Percentiles rank a stretch among this genome's conserved stretches.
phyloP scores from a whole-genome alignment of 2,888 invertebrate species.

The Ophioninae sp. region DNA sequence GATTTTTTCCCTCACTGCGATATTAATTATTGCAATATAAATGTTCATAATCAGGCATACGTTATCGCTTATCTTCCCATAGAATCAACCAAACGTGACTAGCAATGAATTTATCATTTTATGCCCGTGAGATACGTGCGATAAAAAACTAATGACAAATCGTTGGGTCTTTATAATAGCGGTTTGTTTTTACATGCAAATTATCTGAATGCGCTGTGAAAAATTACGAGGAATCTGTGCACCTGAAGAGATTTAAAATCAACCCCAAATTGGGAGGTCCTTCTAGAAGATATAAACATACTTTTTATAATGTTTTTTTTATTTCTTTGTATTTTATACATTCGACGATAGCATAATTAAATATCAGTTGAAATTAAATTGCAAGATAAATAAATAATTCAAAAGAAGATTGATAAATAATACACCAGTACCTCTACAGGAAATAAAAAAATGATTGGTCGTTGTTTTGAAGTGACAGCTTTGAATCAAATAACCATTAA shows the following conservation, averaged over 20 bases:
- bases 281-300: background rate
- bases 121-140: constrained; percentile 6
- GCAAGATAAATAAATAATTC: too few relatives aligned
- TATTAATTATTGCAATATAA: constrained; percentile 30
- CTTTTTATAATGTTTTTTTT: background rate
- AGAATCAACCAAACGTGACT: constrained; percentile 25
- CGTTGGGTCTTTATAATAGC: background rate
- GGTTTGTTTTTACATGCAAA: constrained; percentile 16
- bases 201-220: constrained; percentile 1
- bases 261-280: background rate
- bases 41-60: constrained; percentile 28
- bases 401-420: too few relatives aligned
- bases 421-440: too few relatives aligned
- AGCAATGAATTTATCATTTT: constrained; percentile 40
- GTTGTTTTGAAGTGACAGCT: too few relatives aligned
- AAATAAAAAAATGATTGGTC: too few relatives aligned
- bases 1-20: constrained; percentile 1
- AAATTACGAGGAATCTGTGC: background rate
- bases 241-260: background rate
- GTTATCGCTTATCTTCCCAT: constrained; percentile 27
- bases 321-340: too few relatives aligned
- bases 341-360: too few relatives aligned
- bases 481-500: too few relatives aligned
- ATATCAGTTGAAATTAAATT: too few relatives aligned
- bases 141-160: constrained; percentile 33